A percentile compares a stretch with the other conserved stretches of the same genome.
Evolutionary conservation across 2,888 invertebrate species (phyloP).

Genomic region (Congeria kusceri): DNA sequence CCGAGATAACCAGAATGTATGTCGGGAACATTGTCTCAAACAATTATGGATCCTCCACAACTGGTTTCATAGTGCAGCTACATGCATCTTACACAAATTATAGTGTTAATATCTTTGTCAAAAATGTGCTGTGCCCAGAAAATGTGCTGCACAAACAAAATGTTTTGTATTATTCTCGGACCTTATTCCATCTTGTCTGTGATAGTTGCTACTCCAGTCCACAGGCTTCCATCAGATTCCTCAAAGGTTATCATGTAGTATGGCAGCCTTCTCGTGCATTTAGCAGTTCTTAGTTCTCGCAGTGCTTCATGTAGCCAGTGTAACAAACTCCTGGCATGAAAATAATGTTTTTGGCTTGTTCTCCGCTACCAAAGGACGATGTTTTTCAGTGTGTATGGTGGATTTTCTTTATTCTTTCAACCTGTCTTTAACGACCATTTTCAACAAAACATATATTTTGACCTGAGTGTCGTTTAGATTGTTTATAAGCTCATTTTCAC

Average conservation of each 20-base stretch:
- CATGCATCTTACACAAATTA: too few species aligned
- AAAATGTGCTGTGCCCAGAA: too few species aligned
- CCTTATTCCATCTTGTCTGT: too few species aligned
- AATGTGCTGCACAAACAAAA: too few species aligned
- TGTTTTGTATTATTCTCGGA: too few species aligned
- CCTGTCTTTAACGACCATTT: neutral
- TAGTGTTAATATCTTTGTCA: too few species aligned
- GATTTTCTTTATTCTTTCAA: constrained; percentile 13
- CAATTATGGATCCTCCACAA: too few species aligned
- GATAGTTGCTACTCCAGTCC: neutral
- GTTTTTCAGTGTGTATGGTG: constrained; percentile 23
- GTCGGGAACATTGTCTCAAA: too few species aligned
- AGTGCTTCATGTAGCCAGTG: too few species aligned
- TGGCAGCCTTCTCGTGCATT: neutral
- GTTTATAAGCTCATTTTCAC: constrained; percentile 6
- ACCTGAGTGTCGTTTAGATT: constrained; percentile 19
- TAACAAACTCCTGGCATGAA: too few species aligned
- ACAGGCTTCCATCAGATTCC: constrained; percentile 19
- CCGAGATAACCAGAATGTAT: too few species aligned
- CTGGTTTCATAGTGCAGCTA: too few species aligned
- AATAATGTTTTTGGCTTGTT: neutral
- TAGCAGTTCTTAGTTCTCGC: neutral
- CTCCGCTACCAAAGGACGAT: constrained; percentile 20
- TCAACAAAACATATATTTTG: constrained; percentile 20
- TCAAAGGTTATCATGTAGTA: constrained; percentile 37